Percentiles rank a stretch among this genome's conserved stretches.
These are phyloP conservation scores for Tachysurus fulvidraco DNA, from an alignment of 2,113 vertebrate species.

Conservation along the genomic window DNA sequence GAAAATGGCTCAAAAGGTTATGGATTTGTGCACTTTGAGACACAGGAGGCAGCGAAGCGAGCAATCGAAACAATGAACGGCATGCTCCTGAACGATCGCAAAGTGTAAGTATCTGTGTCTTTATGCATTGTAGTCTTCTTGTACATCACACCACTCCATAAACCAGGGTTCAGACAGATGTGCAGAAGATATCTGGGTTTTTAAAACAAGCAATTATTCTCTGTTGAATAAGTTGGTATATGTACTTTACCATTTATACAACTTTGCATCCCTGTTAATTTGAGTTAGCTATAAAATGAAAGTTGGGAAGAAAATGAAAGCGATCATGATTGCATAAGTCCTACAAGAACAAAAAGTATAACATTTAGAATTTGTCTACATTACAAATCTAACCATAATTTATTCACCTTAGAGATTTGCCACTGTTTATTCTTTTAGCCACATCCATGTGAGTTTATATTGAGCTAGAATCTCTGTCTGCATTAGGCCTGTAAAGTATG, in stretches of 20 bases:
- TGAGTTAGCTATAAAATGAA: too few relatives aligned
- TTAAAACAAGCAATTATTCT: not conserved
- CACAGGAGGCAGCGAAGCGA: slow-evolving; percentile 85
- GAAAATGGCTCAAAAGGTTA: slow-evolving; percentile 93
- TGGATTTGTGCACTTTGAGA: slow-evolving; percentile 98
- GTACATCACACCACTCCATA: not conserved
- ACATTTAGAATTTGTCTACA: too few relatives aligned
- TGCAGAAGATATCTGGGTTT: not conserved
- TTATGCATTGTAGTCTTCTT: not conserved
- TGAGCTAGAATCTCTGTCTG: not conserved
- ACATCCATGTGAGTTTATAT: not conserved
- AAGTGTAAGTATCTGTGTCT: slow-evolving; percentile 81
- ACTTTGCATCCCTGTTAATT: not conserved
- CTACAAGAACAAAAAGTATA: not conserved
- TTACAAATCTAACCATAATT: not conserved
- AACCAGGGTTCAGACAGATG: not conserved
- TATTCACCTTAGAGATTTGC: not conserved
- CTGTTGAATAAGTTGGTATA: not conserved
- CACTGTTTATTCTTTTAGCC: not conserved
- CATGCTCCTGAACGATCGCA: slow-evolving; percentile 94
- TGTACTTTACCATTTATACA: not conserved
- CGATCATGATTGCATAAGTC: not conserved
- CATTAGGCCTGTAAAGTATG: not conserved
- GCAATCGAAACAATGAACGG: slow-evolving; percentile 96
- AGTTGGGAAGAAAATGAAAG: not conserved